Conservation (phyloP, 1,140 invertebrate species). For the Aphaenogaster ashmeadi region DNA sequence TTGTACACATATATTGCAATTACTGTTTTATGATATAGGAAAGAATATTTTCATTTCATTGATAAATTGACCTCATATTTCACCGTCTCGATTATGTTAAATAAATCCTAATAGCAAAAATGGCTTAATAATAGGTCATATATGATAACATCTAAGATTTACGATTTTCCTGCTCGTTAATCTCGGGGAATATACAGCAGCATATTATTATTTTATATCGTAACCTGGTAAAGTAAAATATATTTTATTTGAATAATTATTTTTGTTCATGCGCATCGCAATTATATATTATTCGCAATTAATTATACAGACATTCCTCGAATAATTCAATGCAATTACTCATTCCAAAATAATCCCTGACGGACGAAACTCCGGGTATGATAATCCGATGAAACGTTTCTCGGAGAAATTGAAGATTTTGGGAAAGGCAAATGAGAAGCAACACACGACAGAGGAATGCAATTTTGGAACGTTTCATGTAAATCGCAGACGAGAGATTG, state of each 20-base stretch:
- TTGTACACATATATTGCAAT: not conserved
- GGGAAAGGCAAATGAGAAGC: not conserved
- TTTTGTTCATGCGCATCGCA: not conserved
- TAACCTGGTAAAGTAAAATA: not conserved
- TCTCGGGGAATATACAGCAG: not conserved
- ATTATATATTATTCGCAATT: slow-evolving; percentile 11
- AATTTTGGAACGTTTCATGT: slow-evolving; percentile 43
- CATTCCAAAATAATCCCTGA: not conserved
- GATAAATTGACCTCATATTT: not conserved
- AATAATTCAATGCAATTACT: slow-evolving; percentile 5
- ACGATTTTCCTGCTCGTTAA: not conserved
- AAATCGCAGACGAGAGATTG: slow-evolving; percentile 32
- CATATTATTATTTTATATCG: not conserved
- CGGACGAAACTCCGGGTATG: not conserved
- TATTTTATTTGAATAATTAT: not conserved
- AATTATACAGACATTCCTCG: not conserved
- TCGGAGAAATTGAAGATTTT: not conserved
- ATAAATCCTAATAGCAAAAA: not conserved
- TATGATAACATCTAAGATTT: not conserved
- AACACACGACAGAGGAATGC: not conserved
- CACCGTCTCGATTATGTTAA: not conserved
- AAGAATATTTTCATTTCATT: not conserved
- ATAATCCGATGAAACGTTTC: not conserved
- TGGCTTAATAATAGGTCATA: not conserved
- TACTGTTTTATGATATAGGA: not conserved